Evolutionary conservation across 1,140 invertebrate species (phyloP), one percentile per base, ranked within the genome.

Genomic region (Zophobas morio): DNA sequence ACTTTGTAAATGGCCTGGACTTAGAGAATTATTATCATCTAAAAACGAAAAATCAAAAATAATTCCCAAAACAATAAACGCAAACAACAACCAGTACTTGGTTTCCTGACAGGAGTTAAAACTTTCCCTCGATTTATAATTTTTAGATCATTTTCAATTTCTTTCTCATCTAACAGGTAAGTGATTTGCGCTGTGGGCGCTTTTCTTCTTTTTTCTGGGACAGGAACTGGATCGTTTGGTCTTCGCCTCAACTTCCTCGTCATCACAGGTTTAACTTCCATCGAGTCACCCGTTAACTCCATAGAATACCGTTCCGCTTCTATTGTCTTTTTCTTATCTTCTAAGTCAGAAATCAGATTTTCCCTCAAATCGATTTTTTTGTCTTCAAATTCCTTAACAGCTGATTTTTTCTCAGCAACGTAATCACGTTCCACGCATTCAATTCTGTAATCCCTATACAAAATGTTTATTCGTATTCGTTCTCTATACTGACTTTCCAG

Each of bases 281-380:
- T 94, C 0, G 93, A 94, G 87, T 95, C 94, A 75, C 93, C 94
- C 73, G 95, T 96, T 0, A 99, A 87, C 85, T 98, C 97, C 84
- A 93, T 89, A 2, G 88, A 94, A 78, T 92, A 92, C 60, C 96
- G 87, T 85, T 99, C 97, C 79, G 91, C 91, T 87, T 99, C 97
- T 79, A 99, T 96, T 79, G 93, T 90, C 81, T 94, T 94, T 81
- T 94, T 90, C 83, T 98, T 98, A 78, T 99, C 97, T 85, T 98
- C 97, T 85, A 98, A 93, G 85, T 98, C 97, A 42, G 92, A 90
- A 6, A 99, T 89, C 8, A 99, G 85, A 87, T 93, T 96, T 85
- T 98, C 97, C 83, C 94, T 93, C 6, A 99, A 87, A 85, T 98
- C 97, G 80, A 95, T 90, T 85, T 97, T 97, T 85, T 98, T 98